These are phyloP conservation scores for Ips nitidus DNA, from an alignment of 1,140 invertebrate species.

Conservation along the genomic window DNA sequence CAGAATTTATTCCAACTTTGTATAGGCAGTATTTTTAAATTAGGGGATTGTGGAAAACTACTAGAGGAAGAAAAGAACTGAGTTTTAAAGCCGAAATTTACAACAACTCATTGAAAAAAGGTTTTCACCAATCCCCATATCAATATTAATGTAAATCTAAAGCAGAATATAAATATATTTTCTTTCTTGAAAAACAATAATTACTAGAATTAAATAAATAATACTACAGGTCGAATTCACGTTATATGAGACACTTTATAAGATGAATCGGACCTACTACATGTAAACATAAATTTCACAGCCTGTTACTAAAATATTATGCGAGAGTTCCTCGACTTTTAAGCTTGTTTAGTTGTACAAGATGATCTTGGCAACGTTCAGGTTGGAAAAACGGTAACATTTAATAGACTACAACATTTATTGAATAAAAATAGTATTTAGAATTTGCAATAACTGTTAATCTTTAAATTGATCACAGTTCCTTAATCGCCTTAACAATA, in stretches of 20 bases:
- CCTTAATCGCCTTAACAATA: too few relatives aligned
- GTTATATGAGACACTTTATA: constrained; percentile 27
- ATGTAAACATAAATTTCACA: constrained; percentile 36
- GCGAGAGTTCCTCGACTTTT: constrained; percentile 13
- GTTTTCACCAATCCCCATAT: neutral
- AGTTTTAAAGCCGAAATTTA: too few relatives aligned
- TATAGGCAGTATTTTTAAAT: too few relatives aligned
- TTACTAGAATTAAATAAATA: constrained; percentile 24
- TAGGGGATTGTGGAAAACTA: too few relatives aligned
- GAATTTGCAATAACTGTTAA: neutral
- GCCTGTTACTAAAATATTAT: constrained; percentile 36
- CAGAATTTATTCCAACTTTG: too few relatives aligned
- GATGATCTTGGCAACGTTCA: constrained; percentile 17
- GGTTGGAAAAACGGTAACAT: constrained; percentile 21
- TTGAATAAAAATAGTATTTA: constrained; percentile 8
- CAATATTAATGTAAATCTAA: neutral
- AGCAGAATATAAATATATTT: neutral
- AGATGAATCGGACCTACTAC: constrained; percentile 21
- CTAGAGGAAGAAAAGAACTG: too few relatives aligned
- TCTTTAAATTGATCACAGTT: too few relatives aligned
- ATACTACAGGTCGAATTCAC: constrained; percentile 27
- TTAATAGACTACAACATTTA: constrained; percentile 17
- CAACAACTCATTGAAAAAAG: neutral
- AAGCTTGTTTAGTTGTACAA: constrained; percentile 32
- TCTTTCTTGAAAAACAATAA: constrained; percentile 11